Evolutionary conservation across 2,888 invertebrate genomes (phyloP).

Genomic region (Heliconius ethilla): DNA sequence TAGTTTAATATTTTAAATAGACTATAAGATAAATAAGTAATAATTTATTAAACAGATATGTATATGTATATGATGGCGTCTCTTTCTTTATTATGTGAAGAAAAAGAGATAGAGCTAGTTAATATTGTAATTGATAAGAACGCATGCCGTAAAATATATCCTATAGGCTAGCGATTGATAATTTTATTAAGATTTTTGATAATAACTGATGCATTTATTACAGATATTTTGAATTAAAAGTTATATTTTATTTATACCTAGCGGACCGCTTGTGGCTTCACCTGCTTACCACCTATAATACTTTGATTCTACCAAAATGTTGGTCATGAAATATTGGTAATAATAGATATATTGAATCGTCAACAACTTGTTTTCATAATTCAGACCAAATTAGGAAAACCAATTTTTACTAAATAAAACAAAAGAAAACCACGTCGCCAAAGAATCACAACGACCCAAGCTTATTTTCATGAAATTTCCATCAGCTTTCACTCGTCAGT

Average conservation of each 20-base stretch:
- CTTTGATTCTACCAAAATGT: too few relatives aligned
- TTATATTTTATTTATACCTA: neutral
- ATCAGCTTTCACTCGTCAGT: too few relatives aligned
- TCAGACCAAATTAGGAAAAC: too few relatives aligned
- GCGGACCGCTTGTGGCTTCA: too few relatives aligned
- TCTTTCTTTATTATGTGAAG: neutral
- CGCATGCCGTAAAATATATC: neutral
- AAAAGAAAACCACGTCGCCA: too few relatives aligned
- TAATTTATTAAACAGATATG: neutral
- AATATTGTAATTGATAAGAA: neutral
- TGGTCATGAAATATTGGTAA: too few relatives aligned
- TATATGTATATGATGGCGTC: neutral
- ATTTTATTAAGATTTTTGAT: neutral
- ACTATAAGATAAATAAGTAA: neutral
- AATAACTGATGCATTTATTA: neutral
- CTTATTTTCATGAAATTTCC: too few relatives aligned
- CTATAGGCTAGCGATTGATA: neutral
- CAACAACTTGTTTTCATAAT: too few relatives aligned
- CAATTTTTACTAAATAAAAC: too few relatives aligned
- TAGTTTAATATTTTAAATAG: neutral
- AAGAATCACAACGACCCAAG: too few relatives aligned
- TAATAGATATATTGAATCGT: too few relatives aligned
- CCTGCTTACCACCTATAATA: too few relatives aligned
- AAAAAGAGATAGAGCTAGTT: neutral
- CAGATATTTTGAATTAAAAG: neutral